Conservation (phyloP, 2,888 invertebrate genomes). For the Hypena proboscidalis region DNA sequence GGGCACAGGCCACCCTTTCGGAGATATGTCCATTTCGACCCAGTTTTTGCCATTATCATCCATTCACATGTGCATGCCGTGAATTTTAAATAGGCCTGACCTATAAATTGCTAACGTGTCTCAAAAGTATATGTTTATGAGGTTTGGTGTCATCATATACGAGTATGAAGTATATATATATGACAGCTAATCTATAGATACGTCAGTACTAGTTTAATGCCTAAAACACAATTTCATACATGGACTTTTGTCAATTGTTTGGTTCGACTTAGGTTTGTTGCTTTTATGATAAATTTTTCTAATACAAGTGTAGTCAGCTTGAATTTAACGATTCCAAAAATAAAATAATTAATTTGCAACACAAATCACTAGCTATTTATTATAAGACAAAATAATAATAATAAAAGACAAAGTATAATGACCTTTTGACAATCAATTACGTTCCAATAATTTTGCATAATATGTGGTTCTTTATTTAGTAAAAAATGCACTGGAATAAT, state of each 20-base stretch:
- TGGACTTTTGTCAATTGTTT: no score
- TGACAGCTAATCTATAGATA: no score
- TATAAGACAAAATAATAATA: no score
- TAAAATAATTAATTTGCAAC: slow-evolving; percentile 1
- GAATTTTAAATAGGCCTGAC: slow-evolving; percentile 61
- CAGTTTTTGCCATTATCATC: slow-evolving; percentile 62
- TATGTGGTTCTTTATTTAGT: no score
- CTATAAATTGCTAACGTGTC: slow-evolving; percentile 41
- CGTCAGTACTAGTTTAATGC: neutral
- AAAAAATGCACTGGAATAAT: no score
- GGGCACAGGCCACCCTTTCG: slow-evolving; percentile 38
- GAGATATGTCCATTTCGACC: slow-evolving; percentile 56
- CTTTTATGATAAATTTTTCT: neutral
- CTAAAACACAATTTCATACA: no score
- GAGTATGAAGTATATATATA: slow-evolving; percentile 14
- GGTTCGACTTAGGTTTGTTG: no score
- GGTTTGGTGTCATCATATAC: slow-evolving; percentile 13
- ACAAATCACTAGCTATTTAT: neutral
- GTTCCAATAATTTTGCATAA: no score
- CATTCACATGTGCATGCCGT: slow-evolving; percentile 61
- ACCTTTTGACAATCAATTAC: no score
- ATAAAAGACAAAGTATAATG: no score
- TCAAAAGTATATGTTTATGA: slow-evolving; percentile 31
- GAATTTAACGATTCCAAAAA: neutral
- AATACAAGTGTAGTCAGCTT: slow-evolving; percentile 1